Percentiles rank a stretch among this genome's conserved stretches.
phyloP scores from a whole-genome alignment of 2,888 invertebrate genomes.

The Eupsilia transversa region DNA sequence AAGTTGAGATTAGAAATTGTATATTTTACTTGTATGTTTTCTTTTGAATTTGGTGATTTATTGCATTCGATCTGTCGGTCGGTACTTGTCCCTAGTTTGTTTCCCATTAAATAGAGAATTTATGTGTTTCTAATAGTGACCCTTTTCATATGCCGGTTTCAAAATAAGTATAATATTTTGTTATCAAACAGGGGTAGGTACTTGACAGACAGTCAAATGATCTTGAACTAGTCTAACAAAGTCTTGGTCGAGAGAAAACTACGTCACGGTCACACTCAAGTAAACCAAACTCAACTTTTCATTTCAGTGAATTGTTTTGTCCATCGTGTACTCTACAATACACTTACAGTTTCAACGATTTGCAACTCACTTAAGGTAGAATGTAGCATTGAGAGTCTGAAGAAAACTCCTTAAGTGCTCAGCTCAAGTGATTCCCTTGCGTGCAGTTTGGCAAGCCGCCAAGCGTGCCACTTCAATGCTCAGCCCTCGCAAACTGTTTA shows the following conservation, averaged over 20 bases:
- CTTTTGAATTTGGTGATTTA: not conserved
- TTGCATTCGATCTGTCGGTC: not conserved
- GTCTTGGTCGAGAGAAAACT: not conserved
- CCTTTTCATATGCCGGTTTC: not conserved
- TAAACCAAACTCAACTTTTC: conserved; percentile 17
- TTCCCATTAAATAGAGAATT: not conserved
- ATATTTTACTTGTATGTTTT: not conserved
- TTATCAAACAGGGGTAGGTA: not conserved
- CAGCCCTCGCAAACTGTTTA: conserved; percentile 20
- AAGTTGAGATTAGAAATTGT: not conserved
- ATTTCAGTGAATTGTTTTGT: conserved; percentile 20
- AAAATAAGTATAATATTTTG: not conserved
- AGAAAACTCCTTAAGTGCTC: conserved; percentile 49
- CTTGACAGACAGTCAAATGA: not conserved
- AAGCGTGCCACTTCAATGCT: conserved; percentile 37
- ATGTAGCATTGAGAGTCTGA: conserved; percentile 37
- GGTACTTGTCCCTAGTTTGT: not conserved
- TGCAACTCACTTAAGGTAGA: conserved; percentile 44
- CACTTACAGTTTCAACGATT: conserved; percentile 25
- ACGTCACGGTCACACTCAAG: not conserved
- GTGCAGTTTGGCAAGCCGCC: conserved; percentile 44
- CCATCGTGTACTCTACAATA: not conserved
- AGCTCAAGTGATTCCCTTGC: conserved; percentile 52
- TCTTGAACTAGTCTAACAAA: not conserved
- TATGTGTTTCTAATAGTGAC: not conserved